phyloP scores from a whole-genome alignment of 2,797 vertebrate species.

The Phataginus tricuspis region DNA sequence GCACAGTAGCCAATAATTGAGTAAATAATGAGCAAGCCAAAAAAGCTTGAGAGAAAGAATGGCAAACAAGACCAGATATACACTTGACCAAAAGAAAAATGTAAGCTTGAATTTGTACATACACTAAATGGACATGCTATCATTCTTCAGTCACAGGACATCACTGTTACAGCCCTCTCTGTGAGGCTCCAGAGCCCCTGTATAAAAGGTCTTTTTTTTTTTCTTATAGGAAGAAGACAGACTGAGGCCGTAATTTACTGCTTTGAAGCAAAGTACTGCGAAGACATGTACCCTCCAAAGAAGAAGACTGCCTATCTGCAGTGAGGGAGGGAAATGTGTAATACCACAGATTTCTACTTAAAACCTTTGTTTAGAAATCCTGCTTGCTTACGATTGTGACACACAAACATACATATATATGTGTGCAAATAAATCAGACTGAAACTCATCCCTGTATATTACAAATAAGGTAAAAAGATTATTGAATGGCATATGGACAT shows the following conservation, averaged over 20 bases:
- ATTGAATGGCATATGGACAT: neutral
- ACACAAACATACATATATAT: neutral
- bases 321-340: neutral
- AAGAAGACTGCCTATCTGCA: neutral
- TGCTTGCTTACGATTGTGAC: neutral
- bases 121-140: neutral
- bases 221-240: neutral
- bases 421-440: neutral
- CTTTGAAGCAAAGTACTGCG: neutral
- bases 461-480: neutral
- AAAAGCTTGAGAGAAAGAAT: neutral
- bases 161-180: neutral
- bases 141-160: neutral
- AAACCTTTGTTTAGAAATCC: neutral
- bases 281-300: neutral
- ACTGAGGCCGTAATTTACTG: neutral
- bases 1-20: conserved; percentile 11
- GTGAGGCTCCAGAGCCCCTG: neutral
- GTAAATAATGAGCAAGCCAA: conserved; percentile 20
- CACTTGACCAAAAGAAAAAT: neutral
- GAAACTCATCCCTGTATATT: neutral
- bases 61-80: neutral
- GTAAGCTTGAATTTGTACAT: neutral
- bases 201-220: neutral
- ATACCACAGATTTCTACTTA: neutral